Base-by-base conservation (phyloP, 1,140 invertebrate species). In the Dendrolimus punctatus region DNA sequence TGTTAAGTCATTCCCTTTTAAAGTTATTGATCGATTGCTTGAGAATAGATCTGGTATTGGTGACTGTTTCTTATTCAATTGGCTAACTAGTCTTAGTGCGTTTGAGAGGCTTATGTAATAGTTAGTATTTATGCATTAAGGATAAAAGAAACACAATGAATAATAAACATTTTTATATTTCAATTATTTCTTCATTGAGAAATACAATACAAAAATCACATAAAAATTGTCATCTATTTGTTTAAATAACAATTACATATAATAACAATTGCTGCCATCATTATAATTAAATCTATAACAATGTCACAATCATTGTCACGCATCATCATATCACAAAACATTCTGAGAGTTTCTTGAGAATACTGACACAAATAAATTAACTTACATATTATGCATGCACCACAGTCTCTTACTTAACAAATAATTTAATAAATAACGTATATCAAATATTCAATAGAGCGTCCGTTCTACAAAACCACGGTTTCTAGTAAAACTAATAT, bases 351-450 rank as follows among this genome's bases (percentile, higher is more conserved):
- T 68, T 64, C 67, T 71, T 56, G 63, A 70, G 64, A 85, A 81
- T 82, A 85, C 79, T 85, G 75, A 73, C 79, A 80, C 77, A 75
- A 84, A 85, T 84, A 84, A 85, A 85, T 82, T 80, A 85, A 75
- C 69, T 78, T 82, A 57, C 61, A 69, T 23, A 23, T 75, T 80
- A 82, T 64, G 64, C 71, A 80, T 80, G 74, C 79, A 81, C 80
- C 82, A 68, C 73, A 75, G 70, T 76, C 73, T 71, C 79, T 80
- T 81, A 76, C 64, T 49, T 23, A 23, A 23, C 23, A 23, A 76
- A 74, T 79, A 83, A 74, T 75, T 85, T 80, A 85, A 83, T 83
- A 82, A 86, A 83, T 83, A 82, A 64, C 58, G 49, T 65, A 60
- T 64, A 57, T 69, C 66, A 73, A 68, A 52, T 68, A 51, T 65